Percentiles rank a stretch among this genome's conserved stretches.
These are phyloP conservation scores for Centropus bengalensis DNA, from an alignment of 2,113 vertebrate genomes.

Conservation along the genomic window DNA sequence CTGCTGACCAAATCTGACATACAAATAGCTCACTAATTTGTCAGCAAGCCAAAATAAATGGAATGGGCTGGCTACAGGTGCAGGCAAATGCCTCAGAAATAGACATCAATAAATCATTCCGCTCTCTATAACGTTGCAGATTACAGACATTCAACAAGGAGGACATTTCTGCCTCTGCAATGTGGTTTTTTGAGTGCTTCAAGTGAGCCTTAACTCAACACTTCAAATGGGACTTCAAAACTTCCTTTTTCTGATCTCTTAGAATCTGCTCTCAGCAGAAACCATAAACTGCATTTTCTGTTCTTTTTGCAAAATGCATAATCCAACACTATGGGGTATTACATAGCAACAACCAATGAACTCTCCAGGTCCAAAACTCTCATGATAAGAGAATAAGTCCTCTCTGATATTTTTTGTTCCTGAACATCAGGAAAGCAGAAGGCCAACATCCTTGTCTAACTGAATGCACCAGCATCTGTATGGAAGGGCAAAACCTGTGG, in stretches of 20 bases:
- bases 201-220: not conserved
- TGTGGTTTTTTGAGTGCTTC: not conserved
- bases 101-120: slow-evolving; percentile 56
- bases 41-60: slow-evolving; percentile 58
- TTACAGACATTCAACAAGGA: slow-evolving; percentile 21
- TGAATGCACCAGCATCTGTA: not conserved
- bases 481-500: not conserved
- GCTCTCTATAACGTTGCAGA: not conserved
- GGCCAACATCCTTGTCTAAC: not conserved
- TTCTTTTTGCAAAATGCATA: not conserved
- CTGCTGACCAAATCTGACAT: slow-evolving; percentile 37
- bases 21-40: slow-evolving; percentile 57
- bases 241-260: not conserved
- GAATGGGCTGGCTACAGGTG: slow-evolving; percentile 46
- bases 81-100: slow-evolving; percentile 44
- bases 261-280: not conserved
- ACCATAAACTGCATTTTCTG: not conserved
- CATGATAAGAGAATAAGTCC: not conserved
- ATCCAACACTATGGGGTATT: not conserved
- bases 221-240: not conserved
- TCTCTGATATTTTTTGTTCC: not conserved
- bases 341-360: not conserved
- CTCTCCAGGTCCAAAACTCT: not conserved
- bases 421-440: not conserved
- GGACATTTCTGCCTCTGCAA: slow-evolving; percentile 20